Evolutionary conservation across 2,888 invertebrate genomes (phyloP).

Genomic region (Machimus rusticus): DNA sequence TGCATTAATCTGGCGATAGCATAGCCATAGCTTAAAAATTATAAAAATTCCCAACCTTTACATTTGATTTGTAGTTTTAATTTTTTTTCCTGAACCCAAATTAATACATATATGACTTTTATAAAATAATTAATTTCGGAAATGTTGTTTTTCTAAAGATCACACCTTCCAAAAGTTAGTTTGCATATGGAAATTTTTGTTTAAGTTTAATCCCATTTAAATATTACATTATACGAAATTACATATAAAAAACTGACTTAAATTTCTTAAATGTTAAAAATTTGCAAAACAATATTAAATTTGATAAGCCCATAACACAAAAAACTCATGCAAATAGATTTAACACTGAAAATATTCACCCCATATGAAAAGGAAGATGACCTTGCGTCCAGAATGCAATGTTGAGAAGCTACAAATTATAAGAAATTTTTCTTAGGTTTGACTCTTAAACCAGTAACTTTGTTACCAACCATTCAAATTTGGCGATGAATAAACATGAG

Average conservation of each 20-base stretch:
- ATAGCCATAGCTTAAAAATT: not conserved
- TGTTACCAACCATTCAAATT: slow-evolving; percentile 59
- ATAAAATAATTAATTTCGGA: not conserved
- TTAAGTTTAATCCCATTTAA: not conserved
- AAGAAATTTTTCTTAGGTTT: not conserved
- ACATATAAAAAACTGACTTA: not conserved
- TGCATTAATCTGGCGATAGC: not conserved
- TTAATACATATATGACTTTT: not conserved
- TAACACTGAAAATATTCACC: slow-evolving; percentile 54
- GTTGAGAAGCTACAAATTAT: slow-evolving; percentile 41
- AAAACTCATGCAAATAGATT: slow-evolving; percentile 31
- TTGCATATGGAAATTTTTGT: not conserved
- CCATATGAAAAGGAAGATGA: slow-evolving; percentile 59
- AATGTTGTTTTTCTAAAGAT: too few relatives aligned
- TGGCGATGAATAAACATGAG: slow-evolving; percentile 59
- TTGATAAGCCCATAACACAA: not conserved
- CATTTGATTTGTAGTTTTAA: not conserved
- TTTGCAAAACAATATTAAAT: not conserved
- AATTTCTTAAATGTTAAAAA: not conserved
- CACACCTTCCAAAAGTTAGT: not conserved
- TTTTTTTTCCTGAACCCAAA: not conserved
- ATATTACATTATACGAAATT: not conserved
- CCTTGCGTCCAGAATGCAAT: slow-evolving; percentile 56
- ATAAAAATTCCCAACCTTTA: not conserved
- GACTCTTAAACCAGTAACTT: not conserved